phyloP scores from a whole-genome alignment of 2,797 vertebrate species.

The Chelon auratus region DNA sequence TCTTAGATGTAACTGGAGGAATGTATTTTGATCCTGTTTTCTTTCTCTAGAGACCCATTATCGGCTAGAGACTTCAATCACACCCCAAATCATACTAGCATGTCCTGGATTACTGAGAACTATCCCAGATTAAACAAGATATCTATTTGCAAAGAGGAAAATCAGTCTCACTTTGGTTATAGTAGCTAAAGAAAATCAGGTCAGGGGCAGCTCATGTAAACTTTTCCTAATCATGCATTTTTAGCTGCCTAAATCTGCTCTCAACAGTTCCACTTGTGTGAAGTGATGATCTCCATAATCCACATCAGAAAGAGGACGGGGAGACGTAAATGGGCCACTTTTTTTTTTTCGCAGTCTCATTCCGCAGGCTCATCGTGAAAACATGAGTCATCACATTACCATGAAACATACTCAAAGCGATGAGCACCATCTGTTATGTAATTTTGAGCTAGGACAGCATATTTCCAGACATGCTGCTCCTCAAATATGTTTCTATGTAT shows the following conservation, averaged over 20 bases:
- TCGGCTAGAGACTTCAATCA: no score
- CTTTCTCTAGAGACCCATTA: no score
- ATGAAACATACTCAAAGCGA: conserved; percentile 30
- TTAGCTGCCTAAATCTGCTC: no score
- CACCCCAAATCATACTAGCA: no score
- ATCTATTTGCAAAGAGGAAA: no score
- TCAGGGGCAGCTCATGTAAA: not conserved
- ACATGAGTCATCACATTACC: conserved; percentile 42
- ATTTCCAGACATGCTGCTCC: conserved; percentile 8
- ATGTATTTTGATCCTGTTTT: no score
- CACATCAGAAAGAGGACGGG: not conserved
- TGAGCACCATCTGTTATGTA: conserved; percentile 28
- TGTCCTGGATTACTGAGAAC: no score
- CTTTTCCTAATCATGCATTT: not conserved
- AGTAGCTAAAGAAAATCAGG: not conserved
- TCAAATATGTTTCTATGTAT: conserved; percentile 11
- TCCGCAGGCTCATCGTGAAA: conserved; percentile 11
- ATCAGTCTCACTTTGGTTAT: not conserved
- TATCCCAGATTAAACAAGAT: no score
- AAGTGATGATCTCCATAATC: not conserved
- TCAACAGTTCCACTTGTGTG: no score
- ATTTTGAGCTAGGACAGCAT: conserved; percentile 2
- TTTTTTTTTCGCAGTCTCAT: conserved; percentile 2
- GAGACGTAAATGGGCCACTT: not conserved
- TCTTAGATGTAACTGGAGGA: no score